Conservation (phyloP, 2,888 invertebrate genomes). For the Crocallis elinguaria region DNA sequence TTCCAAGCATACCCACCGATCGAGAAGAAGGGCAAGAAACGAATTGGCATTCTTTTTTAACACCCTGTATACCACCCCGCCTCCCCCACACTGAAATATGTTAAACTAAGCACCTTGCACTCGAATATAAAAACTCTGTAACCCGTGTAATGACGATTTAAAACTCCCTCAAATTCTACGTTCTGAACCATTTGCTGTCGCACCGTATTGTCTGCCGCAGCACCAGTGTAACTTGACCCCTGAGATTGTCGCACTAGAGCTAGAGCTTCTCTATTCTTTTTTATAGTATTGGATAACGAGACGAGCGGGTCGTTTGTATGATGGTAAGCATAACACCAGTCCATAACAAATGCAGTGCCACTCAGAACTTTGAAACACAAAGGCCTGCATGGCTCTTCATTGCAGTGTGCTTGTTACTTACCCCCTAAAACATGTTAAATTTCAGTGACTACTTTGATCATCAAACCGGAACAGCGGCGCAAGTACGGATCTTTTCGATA, state of each 20-base stretch:
- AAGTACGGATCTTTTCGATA: too few relatives aligned
- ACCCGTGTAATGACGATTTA: slow-evolving; percentile 80
- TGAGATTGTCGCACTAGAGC: background rate
- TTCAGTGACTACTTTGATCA: too few relatives aligned
- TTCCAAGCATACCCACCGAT: too few relatives aligned
- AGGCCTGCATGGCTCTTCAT: too few relatives aligned
- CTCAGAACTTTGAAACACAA: too few relatives aligned
- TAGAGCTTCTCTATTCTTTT: too few relatives aligned
- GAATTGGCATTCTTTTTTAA: background rate
- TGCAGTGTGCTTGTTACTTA: too few relatives aligned
- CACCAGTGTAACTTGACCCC: slow-evolving; percentile 50
- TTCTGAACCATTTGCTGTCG: slow-evolving; percentile 71
- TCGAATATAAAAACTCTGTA: slow-evolving; percentile 73
- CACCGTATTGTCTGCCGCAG: slow-evolving; percentile 63
- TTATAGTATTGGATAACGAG: too few relatives aligned
- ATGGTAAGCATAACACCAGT: too few relatives aligned
- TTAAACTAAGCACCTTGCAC: slow-evolving; percentile 67
- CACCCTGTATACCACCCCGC: slow-evolving; percentile 48
- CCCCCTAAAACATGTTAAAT: too few relatives aligned
- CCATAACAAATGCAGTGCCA: too few relatives aligned
- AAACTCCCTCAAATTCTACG: slow-evolving; percentile 70
- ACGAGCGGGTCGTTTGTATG: background rate
- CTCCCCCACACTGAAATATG: slow-evolving; percentile 57
- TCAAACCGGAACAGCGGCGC: too few relatives aligned
- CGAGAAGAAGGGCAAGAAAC: background rate